Evolutionary conservation across 2,888 invertebrate genomes (phyloP).

Genomic region (Drosophila demipolita): DNA sequence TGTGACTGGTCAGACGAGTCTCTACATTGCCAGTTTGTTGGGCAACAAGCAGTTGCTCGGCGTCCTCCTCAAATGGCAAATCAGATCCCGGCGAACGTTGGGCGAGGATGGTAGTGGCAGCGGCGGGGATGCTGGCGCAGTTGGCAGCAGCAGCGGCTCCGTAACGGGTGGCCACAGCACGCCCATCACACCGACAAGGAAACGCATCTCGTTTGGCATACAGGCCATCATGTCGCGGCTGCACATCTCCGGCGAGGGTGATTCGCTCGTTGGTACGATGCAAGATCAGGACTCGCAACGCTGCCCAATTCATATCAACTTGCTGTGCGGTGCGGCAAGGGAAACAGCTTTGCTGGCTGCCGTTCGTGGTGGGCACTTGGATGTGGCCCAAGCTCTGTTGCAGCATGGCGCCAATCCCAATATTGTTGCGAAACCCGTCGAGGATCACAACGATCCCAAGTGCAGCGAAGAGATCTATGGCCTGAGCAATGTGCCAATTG

Average conservation of each 20-base stretch:
- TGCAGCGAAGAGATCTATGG: conserved; percentile 85
- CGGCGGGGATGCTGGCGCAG: background rate
- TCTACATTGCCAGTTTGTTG: conserved; percentile 94
- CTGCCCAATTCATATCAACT: conserved; percentile 90
- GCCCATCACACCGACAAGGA: conserved; percentile 86
- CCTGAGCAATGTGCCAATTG: conserved; percentile 83
- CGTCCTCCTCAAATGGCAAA: conserved; percentile 90
- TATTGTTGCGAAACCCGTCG: conserved; percentile 86
- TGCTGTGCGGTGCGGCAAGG: conserved; percentile 90
- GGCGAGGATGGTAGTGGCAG: conserved; percentile 12
- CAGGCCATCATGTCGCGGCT: conserved; percentile 94
- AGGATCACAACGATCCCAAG: conserved; percentile 85
- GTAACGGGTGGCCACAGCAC: conserved; percentile 72
- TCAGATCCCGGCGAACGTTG: conserved; percentile 86
- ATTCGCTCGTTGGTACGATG: conserved; percentile 80
- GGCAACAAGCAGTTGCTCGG: conserved; percentile 93
- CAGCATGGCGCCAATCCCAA: conserved; percentile 94
- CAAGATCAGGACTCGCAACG: conserved; percentile 83
- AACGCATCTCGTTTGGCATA: conserved; percentile 94
- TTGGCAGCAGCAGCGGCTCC: conserved; percentile 34
- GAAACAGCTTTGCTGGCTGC: conserved; percentile 95
- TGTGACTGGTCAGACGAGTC: conserved; percentile 94
- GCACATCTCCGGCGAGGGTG: conserved; percentile 87
- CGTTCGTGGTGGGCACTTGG: conserved; percentile 90
- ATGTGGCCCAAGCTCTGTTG: conserved; percentile 89